These are phyloP conservation scores for Nipponia nippon DNA, from an alignment of 2,113 vertebrate genomes.

Conservation along the genomic window DNA sequence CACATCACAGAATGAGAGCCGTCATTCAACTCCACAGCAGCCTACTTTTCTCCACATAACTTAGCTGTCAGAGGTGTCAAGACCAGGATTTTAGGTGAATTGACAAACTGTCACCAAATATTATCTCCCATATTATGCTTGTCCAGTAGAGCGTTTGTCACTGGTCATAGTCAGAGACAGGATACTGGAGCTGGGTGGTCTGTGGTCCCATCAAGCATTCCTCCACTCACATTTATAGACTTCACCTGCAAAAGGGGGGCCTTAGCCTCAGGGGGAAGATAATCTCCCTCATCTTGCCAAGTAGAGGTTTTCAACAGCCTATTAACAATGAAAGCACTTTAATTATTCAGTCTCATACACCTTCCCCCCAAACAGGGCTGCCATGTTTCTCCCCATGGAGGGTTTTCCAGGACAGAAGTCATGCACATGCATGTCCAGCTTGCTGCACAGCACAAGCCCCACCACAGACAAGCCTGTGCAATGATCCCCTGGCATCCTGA, in stretches of 20 bases:
- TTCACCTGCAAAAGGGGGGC: not conserved
- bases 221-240: not conserved
- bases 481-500: not conserved
- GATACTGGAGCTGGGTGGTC: not conserved
- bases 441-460: not conserved
- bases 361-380: not conserved
- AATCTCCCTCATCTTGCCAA: not conserved
- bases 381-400: not conserved
- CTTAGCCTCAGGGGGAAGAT: not conserved
- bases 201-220: not conserved
- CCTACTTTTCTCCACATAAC: not conserved
- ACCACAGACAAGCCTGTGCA: not conserved
- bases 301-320: not conserved
- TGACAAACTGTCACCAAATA: not conserved
- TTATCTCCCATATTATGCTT: not conserved
- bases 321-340: not conserved
- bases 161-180: not conserved
- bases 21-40: not conserved
- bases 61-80: not conserved
- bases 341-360: not conserved
- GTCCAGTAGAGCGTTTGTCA: not conserved
- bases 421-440: not conserved
- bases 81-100: not conserved
- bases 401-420: not conserved
- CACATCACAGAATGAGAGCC: not conserved